Conservation (phyloP, 2,888 invertebrate species). For the Hyposoter didymator region DNA sequence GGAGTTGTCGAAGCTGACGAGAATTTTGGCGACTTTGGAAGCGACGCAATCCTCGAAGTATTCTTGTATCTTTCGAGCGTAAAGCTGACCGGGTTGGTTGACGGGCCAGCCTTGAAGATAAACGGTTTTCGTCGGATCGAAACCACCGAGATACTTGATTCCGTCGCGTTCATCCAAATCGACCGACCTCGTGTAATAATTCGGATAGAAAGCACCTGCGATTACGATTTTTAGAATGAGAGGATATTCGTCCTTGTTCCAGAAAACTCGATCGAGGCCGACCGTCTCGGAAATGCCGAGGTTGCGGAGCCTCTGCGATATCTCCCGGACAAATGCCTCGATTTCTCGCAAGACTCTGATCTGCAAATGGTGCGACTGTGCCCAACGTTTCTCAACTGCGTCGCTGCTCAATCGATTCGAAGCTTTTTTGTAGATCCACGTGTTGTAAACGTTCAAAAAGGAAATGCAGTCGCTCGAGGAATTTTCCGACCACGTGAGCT, state of each 20-base stretch:
- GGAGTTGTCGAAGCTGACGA: conserved; percentile 84
- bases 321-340: conserved; percentile 89
- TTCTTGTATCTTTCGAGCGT: conserved; percentile 88
- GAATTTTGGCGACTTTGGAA: conserved; percentile 64
- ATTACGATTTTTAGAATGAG: conserved; percentile 90
- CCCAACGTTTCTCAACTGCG: conserved; percentile 88
- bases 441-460: conserved; percentile 92
- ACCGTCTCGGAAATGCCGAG: conserved; percentile 87
- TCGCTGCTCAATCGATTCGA: conserved; percentile 86
- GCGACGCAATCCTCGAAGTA: conserved; percentile 84
- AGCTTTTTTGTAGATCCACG: conserved; percentile 88
- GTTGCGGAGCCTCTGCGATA: conserved; percentile 87
- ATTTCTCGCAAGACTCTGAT: conserved; percentile 90
- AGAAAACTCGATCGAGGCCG: conserved; percentile 83
- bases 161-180: conserved; percentile 88
- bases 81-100: conserved; percentile 89
- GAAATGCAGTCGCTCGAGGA: conserved; percentile 95
- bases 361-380: conserved; percentile 89
- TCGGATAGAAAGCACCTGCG: conserved; percentile 96
- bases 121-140: conserved; percentile 92
- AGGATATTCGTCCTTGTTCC: conserved; percentile 85
- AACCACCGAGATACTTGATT: conserved; percentile 88
- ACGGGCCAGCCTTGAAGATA: conserved; percentile 85
- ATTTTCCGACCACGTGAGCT: conserved; percentile 92
- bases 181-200: conserved; percentile 90